Evolutionary conservation across 1,140 invertebrate species (phyloP).

Genomic region (Caerostris extrusa): DNA sequence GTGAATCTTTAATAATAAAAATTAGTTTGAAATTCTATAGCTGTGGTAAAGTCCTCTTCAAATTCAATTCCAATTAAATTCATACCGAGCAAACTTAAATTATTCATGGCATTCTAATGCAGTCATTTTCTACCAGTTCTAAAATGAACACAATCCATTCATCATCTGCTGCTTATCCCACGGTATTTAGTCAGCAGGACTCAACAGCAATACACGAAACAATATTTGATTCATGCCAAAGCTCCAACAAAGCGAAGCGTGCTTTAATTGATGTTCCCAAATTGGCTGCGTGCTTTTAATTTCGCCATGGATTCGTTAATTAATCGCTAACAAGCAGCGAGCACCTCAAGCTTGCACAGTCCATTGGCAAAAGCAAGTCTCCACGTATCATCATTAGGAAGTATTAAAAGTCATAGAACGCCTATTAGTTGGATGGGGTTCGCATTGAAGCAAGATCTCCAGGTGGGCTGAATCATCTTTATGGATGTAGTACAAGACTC

Average conservation of each 20-base stretch:
- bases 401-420: background rate
- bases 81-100: too few relatives aligned
- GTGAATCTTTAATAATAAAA: too few relatives aligned
- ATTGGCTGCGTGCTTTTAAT: background rate
- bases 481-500: background rate
- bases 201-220: background rate
- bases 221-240: background rate
- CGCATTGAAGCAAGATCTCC: background rate
- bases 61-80: too few relatives aligned
- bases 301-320: background rate
- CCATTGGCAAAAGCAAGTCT: background rate
- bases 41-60: too few relatives aligned
- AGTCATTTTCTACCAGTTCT: too few relatives aligned
- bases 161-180: too few relatives aligned
- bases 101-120: too few relatives aligned
- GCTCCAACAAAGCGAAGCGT: background rate
- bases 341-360: background rate
- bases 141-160: too few relatives aligned
- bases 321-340: background rate
- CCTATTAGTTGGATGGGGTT: background rate
- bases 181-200: background rate
- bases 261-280: background rate
- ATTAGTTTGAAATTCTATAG: too few relatives aligned
- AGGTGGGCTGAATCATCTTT: background rate
- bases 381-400: background rate